Base-by-base conservation (phyloP, 2,113 vertebrate genomes). In the Leptobrachium ailaonicum region DNA sequence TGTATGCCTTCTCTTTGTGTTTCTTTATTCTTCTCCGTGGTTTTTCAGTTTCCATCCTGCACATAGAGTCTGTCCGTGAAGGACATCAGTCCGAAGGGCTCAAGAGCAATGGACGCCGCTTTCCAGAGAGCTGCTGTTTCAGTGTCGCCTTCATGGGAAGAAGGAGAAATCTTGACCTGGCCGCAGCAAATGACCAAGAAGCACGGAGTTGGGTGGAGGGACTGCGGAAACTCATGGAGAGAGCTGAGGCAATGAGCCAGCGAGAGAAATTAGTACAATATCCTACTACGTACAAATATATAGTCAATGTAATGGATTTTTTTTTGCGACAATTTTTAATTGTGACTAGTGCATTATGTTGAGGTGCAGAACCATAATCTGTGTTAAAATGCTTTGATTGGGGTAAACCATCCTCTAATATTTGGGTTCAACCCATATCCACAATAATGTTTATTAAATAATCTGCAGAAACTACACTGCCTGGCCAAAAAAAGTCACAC, bases 201-300 rank as follows among this genome's bases (percentile, higher is more conserved):
- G 96, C 95, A 0, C 91, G 85, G 74, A 83, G 88, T 86, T 99
- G 98, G 98, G 95, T 96, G 76, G 91, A 90, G 9, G 98, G 97
- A 1, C 92, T 99, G 71, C 88, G 89, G 79, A 95, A 93, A 6
- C 87, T 99, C 62, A 93, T 95, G 83, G 89, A 87, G 0, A 86
- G 91, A 9, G 92, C 94, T 5, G 87, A 92, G 73, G 93, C 88
- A 88, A 98, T 98, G 97, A 97, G 87, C 85, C 98, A 99, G 86
- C 87, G 89, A 0, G 97, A 98, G 79, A 96, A 96, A 67, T 94
- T 99, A 0, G 96, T 98, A 81, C 97, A 99, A 93, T 99, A 99
- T 98, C 97, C 96, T 99, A 86, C 8, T 50, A 50, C 8, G 47
- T 32, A 32, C 20, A 32, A 32, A 32, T 32, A 32, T 32, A 32